Evolutionary conservation across 2,888 invertebrate species (phyloP), one percentile per base, ranked within the genome.

Genomic region (Ypsolopha scabrella): DNA sequence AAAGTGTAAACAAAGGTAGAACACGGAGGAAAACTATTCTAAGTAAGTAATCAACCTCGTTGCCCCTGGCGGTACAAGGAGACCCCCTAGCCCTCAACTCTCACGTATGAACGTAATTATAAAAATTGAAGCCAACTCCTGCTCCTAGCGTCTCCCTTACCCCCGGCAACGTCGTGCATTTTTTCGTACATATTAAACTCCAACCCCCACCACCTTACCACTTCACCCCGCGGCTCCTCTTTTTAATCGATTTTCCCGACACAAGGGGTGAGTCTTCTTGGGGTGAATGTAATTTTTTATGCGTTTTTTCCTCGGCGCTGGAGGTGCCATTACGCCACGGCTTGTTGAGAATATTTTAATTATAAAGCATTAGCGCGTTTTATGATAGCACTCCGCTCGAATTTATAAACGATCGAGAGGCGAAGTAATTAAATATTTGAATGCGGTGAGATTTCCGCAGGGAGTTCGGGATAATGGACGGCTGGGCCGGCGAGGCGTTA

Each of bases 41-140:
- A 72, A 79, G 78, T 77, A 78, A 75, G 68, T 75, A 73, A 76
- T 71, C 60, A 52, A 58, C 24, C 24, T 24, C 4, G 24, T 24
- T 24, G 24, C 24, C 24, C 24, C 24, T 24, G 24, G 60, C 60
- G 63, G 58, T 61, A 67, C 72, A 64, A 64, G 53, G 60, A 24
- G 55, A 53, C 58, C 55, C 55, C 60, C 52, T 55, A 58, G 56
- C 52, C 88, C 58, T 72, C 85, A 64, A 74, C 87, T 75, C 88
- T 93, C 78, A 91, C 91, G 85, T 85, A 85, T 85, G 86, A 83
- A 83, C 85, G 83, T 85, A 86, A 85, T 86, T 86, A 85, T 85
- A 85, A 86, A 86, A 86, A 85, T 85, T 81, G 82, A 80, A 86
- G 82, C 79, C 80, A 80, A 75, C 75, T 79, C 67, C 67, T 70